Evolutionary conservation across 1,140 invertebrate genomes (phyloP), one percentile per base, ranked within the genome.

Genomic region (Lucilia cuprina): DNA sequence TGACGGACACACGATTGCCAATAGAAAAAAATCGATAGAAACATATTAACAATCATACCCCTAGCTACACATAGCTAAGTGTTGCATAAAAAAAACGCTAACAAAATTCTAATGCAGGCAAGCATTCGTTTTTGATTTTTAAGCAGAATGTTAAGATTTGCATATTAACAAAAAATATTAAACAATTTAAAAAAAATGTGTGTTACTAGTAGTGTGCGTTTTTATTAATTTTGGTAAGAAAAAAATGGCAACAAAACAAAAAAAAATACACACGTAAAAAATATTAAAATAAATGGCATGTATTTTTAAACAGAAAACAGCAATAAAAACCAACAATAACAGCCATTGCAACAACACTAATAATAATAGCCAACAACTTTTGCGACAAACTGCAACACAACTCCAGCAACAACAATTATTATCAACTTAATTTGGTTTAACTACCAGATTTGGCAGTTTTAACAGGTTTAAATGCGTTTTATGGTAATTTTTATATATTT

Each of bases 231-330:
- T 55, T 82, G 82, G 25, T 60, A 5, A 82, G 21, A 55, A 50
- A 49, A n/a, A 47, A 47, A 30, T 55, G 49, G 17, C n/a, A 82
- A 82, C 47, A 82, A 50, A 41, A 41, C 5, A 82, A 65, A 34
- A 14, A 82, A 55, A 70, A 25, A 17, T 17, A 60, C 9, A 30
- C 25, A 34, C 41, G 41, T 41, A 41, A 41, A 41, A 50, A 74
- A 83, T 47, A 82, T 83, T 50, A 65, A 83, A 65, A 83, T 70
- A 83, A 70, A 70, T 83, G 25, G 49, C 82, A 83, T 70, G 50
- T 83, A 65, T 70, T 65, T 83, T 65, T 25, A 25, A 65, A 83
- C 82, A 70, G 82, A 83, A 70, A 83, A 70, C 82, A 83, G 82
- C 65, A 83, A 74, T 74, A 70, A 83, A 65, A 83, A 83, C 17